These are phyloP conservation scores for Hermetia illucens DNA, from an alignment of 1,140 invertebrate genomes.

Conservation along the genomic window DNA sequence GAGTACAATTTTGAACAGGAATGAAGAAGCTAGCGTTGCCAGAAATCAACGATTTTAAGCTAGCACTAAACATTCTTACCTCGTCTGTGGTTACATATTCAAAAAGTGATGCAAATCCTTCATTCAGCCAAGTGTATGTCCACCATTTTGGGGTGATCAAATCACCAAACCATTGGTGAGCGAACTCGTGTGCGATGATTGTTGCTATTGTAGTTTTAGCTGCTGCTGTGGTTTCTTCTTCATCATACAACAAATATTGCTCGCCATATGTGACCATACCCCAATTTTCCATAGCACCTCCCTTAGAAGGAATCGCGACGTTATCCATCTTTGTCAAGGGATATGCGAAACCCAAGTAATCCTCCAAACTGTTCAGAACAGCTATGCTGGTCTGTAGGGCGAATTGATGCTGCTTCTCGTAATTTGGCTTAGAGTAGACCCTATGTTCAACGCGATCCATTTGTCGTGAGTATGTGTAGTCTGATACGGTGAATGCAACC, in stretches of 20 bases:
- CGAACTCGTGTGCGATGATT: constrained; percentile 1
- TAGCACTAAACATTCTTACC: constrained; percentile 4
- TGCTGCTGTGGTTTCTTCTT: neutral
- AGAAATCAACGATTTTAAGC: too few relatives aligned
- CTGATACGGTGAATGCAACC: constrained; percentile 1
- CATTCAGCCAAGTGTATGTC: constrained; percentile 24
- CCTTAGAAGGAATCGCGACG: neutral
- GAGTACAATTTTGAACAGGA: too few relatives aligned
- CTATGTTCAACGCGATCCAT: neutral
- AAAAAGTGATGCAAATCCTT: constrained; percentile 31
- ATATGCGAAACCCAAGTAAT: neutral
- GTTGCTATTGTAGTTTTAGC: neutral
- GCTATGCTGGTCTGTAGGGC: constrained; percentile 38
- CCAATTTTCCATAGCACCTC: constrained; percentile 4
- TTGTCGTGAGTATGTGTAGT: neutral
- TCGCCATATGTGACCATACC: constrained; percentile 13
- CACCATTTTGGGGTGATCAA: constrained; percentile 37
- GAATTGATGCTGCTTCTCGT: neutral
- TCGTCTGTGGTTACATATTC: neutral
- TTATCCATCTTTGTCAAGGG: constrained; percentile 1
- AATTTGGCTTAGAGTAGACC: neutral
- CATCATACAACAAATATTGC: neutral
- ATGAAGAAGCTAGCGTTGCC: too few relatives aligned
- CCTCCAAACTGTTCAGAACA: constrained; percentile 12
- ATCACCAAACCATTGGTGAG: constrained; percentile 49